Percentiles rank a stretch among this genome's conserved stretches.
phyloP scores from a whole-genome alignment of 2,113 vertebrate species.

The Garra rufa region DNA sequence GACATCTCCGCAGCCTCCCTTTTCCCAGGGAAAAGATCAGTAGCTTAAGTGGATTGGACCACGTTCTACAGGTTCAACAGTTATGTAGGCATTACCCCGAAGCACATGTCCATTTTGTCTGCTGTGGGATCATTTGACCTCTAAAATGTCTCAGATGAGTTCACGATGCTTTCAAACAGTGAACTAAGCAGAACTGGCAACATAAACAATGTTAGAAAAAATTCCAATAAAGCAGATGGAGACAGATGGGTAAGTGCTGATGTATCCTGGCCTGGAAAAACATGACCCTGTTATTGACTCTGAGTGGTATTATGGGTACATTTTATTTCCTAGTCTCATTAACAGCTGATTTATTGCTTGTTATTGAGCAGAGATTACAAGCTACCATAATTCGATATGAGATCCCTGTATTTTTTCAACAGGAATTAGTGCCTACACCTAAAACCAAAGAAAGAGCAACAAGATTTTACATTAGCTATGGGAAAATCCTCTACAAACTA shows the following conservation, averaged over 20 bases:
- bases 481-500: too few relatives aligned
- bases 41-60: constrained; percentile 11
- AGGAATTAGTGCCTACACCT: neutral
- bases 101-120: neutral
- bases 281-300: neutral
- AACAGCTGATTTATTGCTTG: neutral
- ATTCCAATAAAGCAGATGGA: neutral
- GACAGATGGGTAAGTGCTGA: constrained; percentile 11
- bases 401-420: neutral
- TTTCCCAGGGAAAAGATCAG: constrained; percentile 16
- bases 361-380: neutral
- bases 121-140: constrained; percentile 3
- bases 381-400: neutral
- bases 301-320: neutral
- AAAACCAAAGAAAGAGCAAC: neutral
- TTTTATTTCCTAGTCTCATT: constrained; percentile 1
- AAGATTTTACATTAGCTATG: too few relatives aligned
- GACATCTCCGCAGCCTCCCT: neutral
- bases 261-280: neutral
- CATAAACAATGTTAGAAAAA: neutral
- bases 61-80: neutral
- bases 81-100: neutral
- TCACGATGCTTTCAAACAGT: neutral
- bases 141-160: neutral
- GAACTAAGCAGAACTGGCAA: neutral